These are phyloP conservation scores for Aleiodes testaceus DNA, from an alignment of 2,888 invertebrate species.

Conservation along the genomic window DNA sequence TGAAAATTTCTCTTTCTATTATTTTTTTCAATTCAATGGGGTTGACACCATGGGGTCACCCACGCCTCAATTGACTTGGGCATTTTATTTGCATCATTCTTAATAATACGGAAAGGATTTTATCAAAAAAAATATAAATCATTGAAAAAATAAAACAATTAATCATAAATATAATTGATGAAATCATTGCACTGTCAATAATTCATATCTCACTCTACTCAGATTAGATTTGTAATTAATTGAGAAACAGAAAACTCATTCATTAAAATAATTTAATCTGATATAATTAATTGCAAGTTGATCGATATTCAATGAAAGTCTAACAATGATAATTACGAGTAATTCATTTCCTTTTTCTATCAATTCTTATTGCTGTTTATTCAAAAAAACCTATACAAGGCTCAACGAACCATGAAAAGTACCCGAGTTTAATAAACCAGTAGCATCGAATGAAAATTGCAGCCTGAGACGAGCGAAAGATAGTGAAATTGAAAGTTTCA, in stretches of 20 bases:
- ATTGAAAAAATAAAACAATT: too few species aligned
- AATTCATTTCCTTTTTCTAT: background rate
- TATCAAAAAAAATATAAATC: too few species aligned
- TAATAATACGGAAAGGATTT: slow-evolving; percentile 12
- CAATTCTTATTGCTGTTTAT: background rate
- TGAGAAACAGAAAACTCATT: too few species aligned
- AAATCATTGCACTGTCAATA: too few species aligned
- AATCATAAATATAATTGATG: too few species aligned
- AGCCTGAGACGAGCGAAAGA: slow-evolving; percentile 49
- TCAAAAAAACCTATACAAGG: background rate
- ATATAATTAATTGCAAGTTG: background rate
- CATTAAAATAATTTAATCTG: background rate
- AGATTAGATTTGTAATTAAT: too few species aligned
- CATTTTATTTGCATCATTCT: background rate
- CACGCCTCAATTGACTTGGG: slow-evolving; percentile 55
- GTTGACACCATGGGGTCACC: slow-evolving; percentile 57
- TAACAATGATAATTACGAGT: background rate
- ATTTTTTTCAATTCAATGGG: slow-evolving; percentile 43
- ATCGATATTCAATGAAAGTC: background rate
- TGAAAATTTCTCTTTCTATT: slow-evolving; percentile 33
- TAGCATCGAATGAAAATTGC: background rate
- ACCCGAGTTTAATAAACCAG: background rate
- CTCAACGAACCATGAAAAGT: slow-evolving; percentile 6
- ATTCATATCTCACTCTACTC: too few species aligned
- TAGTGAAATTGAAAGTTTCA: slow-evolving; percentile 68